Evolutionary conservation across 2,888 invertebrate species (phyloP).

Genomic region (Plemyria rubiginata): DNA sequence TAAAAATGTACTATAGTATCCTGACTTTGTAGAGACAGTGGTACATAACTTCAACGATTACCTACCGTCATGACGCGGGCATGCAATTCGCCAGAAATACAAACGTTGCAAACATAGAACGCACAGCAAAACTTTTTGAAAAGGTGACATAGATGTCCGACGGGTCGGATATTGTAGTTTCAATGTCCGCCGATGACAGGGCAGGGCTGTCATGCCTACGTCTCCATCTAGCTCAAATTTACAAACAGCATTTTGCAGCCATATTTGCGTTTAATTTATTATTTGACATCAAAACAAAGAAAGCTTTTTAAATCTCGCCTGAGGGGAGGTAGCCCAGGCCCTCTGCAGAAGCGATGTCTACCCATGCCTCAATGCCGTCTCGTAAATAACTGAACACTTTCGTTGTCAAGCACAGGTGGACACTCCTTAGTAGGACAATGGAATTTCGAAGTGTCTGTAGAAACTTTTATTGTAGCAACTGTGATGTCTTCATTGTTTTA

Average conservation of each 20-base stretch:
- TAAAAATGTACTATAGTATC: no score
- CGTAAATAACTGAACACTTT: slow-evolving; percentile 22
- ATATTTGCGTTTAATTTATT: no score
- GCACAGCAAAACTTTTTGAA: neutral
- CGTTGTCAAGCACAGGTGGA: slow-evolving; percentile 15
- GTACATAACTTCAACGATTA: no score
- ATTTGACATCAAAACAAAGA: neutral
- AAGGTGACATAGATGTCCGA: neutral
- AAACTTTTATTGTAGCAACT: neutral
- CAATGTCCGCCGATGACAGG: slow-evolving; percentile 1
- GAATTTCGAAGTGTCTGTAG: neutral
- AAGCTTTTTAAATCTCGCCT: neutral
- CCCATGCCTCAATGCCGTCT: neutral
- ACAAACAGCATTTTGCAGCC: no score
- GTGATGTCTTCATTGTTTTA: slow-evolving; percentile 4
- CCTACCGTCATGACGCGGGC: neutral
- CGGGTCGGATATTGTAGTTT: neutral
- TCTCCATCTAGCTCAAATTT: no score
- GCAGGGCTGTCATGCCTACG: neutral
- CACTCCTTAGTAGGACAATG: slow-evolving; percentile 9
- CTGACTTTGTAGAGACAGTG: no score
- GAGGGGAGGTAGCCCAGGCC: neutral
- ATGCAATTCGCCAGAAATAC: neutral
- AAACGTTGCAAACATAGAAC: neutral
- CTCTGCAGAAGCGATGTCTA: slow-evolving; percentile 3